Evolutionary conservation across 2,113 vertebrate genomes (phyloP).

Genomic region (Erythrolamprus reginae): DNA sequence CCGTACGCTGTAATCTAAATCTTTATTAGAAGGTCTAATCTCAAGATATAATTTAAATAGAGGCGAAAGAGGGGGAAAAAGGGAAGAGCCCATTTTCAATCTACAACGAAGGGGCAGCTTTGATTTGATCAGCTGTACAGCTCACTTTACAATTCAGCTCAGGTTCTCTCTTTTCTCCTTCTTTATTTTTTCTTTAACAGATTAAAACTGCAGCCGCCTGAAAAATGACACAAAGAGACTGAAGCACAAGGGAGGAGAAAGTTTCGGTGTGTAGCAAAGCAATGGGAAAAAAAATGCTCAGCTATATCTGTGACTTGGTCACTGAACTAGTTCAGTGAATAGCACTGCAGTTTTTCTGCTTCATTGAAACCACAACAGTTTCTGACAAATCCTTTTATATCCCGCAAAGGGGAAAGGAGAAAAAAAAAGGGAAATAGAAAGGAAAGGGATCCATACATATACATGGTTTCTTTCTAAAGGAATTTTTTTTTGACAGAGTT

Average conservation of each 20-base stretch:
- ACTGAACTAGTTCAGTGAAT: constrained; percentile 21
- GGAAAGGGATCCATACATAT: constrained; percentile 50
- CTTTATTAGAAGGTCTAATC: constrained; percentile 52
- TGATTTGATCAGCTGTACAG: constrained; percentile 39
- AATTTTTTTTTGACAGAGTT: constrained; percentile 43
- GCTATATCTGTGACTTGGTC: not conserved
- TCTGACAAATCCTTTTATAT: constrained; percentile 63
- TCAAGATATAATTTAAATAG: constrained; percentile 32
- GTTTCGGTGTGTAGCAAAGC: constrained; percentile 10
- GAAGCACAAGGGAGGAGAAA: not conserved
- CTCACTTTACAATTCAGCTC: not conserved
- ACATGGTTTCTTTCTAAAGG: constrained; percentile 33
- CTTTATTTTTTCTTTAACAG: not conserved
- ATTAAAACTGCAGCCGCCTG: not conserved
- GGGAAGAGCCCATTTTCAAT: constrained; percentile 3
- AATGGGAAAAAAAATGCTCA: constrained; percentile 19
- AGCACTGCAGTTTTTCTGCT: constrained; percentile 51
- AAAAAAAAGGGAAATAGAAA: not conserved
- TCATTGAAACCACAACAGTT: constrained; percentile 42
- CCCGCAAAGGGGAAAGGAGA: not conserved
- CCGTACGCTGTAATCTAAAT: constrained; percentile 37
- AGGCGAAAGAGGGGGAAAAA: constrained; percentile 14
- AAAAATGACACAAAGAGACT: not conserved
- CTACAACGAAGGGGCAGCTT: constrained; percentile 29
- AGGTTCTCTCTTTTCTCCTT: not conserved